These are phyloP conservation scores for Setophaga kirtlandii DNA, from an alignment of 2,113 vertebrate genomes.

Conservation along the genomic window DNA sequence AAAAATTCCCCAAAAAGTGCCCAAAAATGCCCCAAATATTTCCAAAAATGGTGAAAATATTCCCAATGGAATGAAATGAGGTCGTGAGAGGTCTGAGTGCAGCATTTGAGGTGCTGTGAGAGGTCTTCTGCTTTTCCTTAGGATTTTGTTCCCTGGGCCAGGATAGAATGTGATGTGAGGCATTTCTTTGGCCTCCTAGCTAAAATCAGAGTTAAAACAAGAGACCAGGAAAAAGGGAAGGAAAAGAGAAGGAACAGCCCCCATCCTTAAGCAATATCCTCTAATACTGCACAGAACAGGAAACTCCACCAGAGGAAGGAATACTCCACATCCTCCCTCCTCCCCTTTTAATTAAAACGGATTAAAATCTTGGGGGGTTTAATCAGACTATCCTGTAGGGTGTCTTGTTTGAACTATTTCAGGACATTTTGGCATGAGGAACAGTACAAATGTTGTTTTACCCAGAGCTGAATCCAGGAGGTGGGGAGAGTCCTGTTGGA, in stretches of 20 bases:
- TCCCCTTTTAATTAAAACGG: conserved; percentile 6
- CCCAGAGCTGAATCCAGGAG: not conserved
- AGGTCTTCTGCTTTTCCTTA: not conserved
- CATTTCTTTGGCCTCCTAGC: not conserved
- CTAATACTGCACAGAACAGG: conserved; percentile 41
- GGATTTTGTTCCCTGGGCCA: not conserved
- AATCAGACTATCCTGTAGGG: not conserved
- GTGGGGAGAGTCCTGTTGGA: not conserved
- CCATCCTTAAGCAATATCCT: not conserved
- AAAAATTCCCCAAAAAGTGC: too few relatives aligned
- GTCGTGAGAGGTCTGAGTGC: accelerated
- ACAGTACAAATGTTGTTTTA: not conserved
- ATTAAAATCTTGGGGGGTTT: not conserved
- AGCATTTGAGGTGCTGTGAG: accelerated
- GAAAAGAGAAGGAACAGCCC: not conserved
- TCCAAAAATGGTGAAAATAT: too few relatives aligned
- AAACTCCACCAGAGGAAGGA: conserved; percentile 31
- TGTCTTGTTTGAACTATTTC: conserved; percentile 40
- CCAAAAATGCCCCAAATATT: too few relatives aligned
- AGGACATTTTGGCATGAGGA: not conserved
- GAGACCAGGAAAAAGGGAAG: not conserved
- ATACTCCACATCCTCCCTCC: conserved; percentile 28
- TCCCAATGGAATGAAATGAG: not conserved
- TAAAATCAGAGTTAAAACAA: not conserved
- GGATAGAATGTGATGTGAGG: too few relatives aligned